Evolutionary conservation across 2,888 invertebrate genomes (phyloP).

Genomic region (Hemicrepidius hirtus): DNA sequence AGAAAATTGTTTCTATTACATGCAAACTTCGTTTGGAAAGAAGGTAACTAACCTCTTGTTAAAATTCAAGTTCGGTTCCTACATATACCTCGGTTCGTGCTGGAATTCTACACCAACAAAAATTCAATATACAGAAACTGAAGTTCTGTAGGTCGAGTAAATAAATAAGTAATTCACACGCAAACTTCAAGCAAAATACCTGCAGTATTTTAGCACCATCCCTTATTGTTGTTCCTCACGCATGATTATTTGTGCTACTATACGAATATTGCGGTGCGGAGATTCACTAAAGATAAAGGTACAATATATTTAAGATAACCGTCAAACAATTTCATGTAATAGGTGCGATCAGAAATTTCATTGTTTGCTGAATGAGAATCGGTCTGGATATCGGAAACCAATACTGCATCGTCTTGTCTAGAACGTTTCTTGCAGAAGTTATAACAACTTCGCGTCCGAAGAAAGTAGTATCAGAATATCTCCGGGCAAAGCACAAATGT

Average conservation of each 20-base stretch:
- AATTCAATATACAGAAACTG: background rate
- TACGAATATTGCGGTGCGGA: slow-evolving; percentile 4
- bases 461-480: slow-evolving; percentile 7
- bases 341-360: slow-evolving; percentile 8
- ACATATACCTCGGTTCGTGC: background rate
- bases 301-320: background rate
- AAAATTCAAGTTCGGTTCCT: too few species aligned
- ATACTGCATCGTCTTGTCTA: background rate
- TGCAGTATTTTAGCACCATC: slow-evolving; percentile 38
- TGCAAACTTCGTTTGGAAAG: too few species aligned
- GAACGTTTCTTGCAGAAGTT: background rate
- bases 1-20: too few species aligned
- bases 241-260: slow-evolving; percentile 15
- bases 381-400: background rate
- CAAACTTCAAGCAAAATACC: slow-evolving; percentile 31
- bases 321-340: slow-evolving; percentile 4
- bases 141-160: slow-evolving; percentile 26
- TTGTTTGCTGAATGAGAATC: background rate
- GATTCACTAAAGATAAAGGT: slow-evolving; percentile 3
- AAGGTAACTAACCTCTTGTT: too few species aligned
- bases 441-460: background rate
- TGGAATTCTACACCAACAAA: background rate
- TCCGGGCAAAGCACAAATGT: slow-evolving; percentile 24
- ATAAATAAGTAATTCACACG: slow-evolving; percentile 43
- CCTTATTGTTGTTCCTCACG: slow-evolving; percentile 39